Evolutionary conservation across 2,797 vertebrate genomes (phyloP), one percentile per base, ranked within the genome.

Genomic region (Molothrus aeneus): DNA sequence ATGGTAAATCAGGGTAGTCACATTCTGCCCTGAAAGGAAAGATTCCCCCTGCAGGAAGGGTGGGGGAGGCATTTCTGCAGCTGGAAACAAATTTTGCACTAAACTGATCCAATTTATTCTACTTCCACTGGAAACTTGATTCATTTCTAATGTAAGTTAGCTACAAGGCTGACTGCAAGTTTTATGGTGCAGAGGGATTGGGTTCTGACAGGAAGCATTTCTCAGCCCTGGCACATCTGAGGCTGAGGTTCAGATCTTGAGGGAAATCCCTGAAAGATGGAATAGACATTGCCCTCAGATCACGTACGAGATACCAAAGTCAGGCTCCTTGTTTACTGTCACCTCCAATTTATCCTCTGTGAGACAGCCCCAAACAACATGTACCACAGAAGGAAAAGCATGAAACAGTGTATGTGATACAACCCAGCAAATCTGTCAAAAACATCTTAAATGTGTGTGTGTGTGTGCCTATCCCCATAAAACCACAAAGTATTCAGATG

Each of bases 311-410:
- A 34, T 51, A 74, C 25, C 61, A 48, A 47, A 47, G 6, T 32
- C 78, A 96, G 61, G 54, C 81, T 88, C 17, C 0, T 72, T 95
- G 89, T 93, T 97, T 91, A 91, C 81, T 91, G 93, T 94, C 91
- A 90, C 28, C 68, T 92, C 81, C 75, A 56, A 92, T 91, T 94
- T 90, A 92, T 74, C 56, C 50, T 45, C 0, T 5, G 47, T 77
- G 93, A 89, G 83, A 71, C 48, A 68, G 84, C 7, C 17, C 74
- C 82, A 93, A 69, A 87, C 40, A 82, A 54, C 18, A 2, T 1
- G 4, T 24, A 54, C 20, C 81, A 69, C 22, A 19, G 65, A 87
- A 72, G 47, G 48, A 53, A 80, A 94, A 83, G 68, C 42, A 51
- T 2, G 31, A 50, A 80, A 29, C 40, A 38, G 10, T 16, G 28